Evolutionary conservation across 2,797 vertebrate species (phyloP), one percentile per base, ranked within the genome.

Genomic region (Eleutherodactylus coqui): DNA sequence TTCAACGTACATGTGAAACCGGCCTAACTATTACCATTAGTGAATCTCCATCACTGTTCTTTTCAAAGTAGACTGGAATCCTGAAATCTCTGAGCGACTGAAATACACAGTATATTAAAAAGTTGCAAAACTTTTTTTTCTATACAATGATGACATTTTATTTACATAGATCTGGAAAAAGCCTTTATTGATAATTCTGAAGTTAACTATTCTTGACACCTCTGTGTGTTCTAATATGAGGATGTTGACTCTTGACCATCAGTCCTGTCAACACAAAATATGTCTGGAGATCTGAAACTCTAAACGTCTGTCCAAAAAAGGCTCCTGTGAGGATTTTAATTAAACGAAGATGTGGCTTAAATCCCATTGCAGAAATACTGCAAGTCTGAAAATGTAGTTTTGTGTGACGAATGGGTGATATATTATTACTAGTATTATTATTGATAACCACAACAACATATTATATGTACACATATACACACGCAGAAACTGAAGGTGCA

Each of bases 251-350:
- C 24, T 73, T 2, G 41, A 4, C 24, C 5, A 13, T 45, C 41
- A 73, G 5, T 45, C 24, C 70, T 73, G 70, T 73, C 70, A 73
- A 73, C 41, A 45, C 70, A 73, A 45, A 4, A n/a, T 24, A 45
- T 43, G 70, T 27, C 70, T 73, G 41, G 41, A 43, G 41, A 45
- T 6, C 70, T 73, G 70, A 73, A 73, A 73, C n/a, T 73, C 70
- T 73, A 45, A 73, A 73, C 70, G 2, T 27, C 41, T 45, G 70
- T 45, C 38, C 32, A n/a, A n/a, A 41, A 38, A 72, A 43, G 36
- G 38, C 21, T 72, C 69, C 38, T 27, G 36, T 43, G 70, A 73
- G 70, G 70, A 73, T 45, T 73, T 73, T 45, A 45, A 73, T 27
- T 73, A 43, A 73, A n/a, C 13, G 36, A 73, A 73, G 24, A 73